phyloP scores from a whole-genome alignment of 2,113 vertebrate species.

The Heterocephalus glaber region DNA sequence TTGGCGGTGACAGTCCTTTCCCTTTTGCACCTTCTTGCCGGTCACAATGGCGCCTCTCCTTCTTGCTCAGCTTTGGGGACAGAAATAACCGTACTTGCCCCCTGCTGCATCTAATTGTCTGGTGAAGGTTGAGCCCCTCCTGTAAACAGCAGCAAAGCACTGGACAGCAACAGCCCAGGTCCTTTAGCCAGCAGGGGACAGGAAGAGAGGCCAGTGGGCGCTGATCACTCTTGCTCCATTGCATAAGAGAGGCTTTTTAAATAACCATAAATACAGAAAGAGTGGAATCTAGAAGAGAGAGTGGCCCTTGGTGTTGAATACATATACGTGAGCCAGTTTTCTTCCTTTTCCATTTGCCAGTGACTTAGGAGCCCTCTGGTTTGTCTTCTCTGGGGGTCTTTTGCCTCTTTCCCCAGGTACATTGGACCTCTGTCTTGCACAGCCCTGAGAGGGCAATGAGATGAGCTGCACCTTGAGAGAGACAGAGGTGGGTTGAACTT shows the following conservation, averaged over 20 bases:
- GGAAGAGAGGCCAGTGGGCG: neutral
- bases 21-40: neutral
- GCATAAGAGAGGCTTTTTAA: neutral
- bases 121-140: neutral
- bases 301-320: neutral
- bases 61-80: neutral
- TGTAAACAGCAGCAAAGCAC: neutral
- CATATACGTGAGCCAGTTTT: accelerated
- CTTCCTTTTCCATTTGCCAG: neutral
- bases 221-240: neutral
- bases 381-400: neutral
- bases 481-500: neutral
- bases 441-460: neutral
- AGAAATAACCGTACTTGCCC: neutral
- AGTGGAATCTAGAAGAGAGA: neutral
- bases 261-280: neutral
- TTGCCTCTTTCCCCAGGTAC: neutral
- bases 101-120: accelerated
- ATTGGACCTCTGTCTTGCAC: neutral
- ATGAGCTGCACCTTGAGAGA: neutral
- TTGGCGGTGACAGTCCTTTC: neutral
- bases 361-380: neutral
- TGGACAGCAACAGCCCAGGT: neutral
- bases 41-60: neutral
- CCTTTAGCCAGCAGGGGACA: neutral